Base-by-base conservation (phyloP, 2,888 invertebrate genomes). In the Strigamia maritima region DNA sequence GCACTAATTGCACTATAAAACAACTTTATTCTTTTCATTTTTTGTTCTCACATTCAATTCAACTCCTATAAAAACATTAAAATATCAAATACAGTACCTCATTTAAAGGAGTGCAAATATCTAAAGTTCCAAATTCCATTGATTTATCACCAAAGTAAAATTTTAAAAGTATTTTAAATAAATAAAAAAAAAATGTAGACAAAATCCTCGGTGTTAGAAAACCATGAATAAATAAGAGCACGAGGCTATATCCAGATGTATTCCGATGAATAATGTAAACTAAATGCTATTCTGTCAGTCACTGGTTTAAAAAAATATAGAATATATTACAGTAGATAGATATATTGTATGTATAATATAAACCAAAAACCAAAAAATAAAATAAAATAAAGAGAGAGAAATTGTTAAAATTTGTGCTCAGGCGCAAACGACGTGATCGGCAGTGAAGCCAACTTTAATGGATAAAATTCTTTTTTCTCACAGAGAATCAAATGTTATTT, bases 1-100 rank as follows among this genome's bases (percentile, higher is more conserved):
- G n/a, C 24, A 65, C 60, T 65, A 22, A 65, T 65, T 65, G 60
- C 60, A n/a, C 60, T 22, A 65, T 65, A 65, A 65, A 65, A 65
- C 60, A 65, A 24, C 24, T 24, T 22, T 24, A 65, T 65, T 65
- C 60, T 65, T 65, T 22, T 65, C 60, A 22, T 10, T 65, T 24
- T 65, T 65, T n/a, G 1, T 16, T 16, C 44, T n/a, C 16, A 4
- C 44, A n/a, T 44, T 44, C 44, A 35, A 35, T 35, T 35, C 2
- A 35, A 35, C 44, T 44, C 44, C 3, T 44, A n/a, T n/a, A 16
- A 44, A 44, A 44, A 44, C 44, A n/a, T 44, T 44, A 44, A 44
- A 44, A 44, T 16, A 16, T n/a, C 44, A 44, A 35, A 35, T 35
- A 35, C n/a, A n/a, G n/a, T n/a, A n/a, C n/a, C n/a, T n/a, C n/a